Base-by-base conservation (phyloP, 2,888 invertebrate species). In the Nymphalis polychloros region DNA sequence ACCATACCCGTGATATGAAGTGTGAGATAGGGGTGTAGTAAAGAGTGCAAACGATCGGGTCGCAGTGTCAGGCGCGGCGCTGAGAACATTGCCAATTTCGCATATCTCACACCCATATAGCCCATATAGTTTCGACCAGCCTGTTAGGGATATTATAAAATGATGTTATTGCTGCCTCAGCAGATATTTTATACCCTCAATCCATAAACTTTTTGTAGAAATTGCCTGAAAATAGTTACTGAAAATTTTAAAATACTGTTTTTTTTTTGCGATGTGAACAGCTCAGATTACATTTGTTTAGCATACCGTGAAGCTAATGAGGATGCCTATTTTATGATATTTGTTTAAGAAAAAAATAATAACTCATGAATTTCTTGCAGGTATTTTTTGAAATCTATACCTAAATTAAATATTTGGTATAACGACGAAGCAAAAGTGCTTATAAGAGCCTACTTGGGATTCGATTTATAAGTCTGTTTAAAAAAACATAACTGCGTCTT, bases 31-130 rank as follows among this genome's bases (percentile, higher is more conserved):
- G 88, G 88, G 86, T 86, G 87, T 84, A 86, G 88, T 91, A 91
- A 91, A 90, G 89, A 91, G 91, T 90, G 90, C 90, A 89, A 91
- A 91, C 90, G 92, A 89, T 80, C 86, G 87, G 84, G 85, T 83
- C 87, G 84, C 84, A 82, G 84, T 87, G 88, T 89, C 88, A 88
- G 87, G 77, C 85, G 79, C 75, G 72, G 81, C 79, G 82, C 80
- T 84, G 82, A 84, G 85, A 86, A 87, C 86, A 86, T 87, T 84
- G 86, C 81, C 85, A 84, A 86, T 86, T 82, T 83, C 79, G 84
- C 85, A 74, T 72, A 71, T 71, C 66, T 74, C 69, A 71, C 63
- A 46, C 67, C 59, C 23, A 46, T 41, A 46, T 47, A 59, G 59
- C 59, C 46, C 59, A 59, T 47, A 59, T 31, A 41, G 59, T 59